A percentile compares a stretch with the other conserved stretches of the same genome.
Evolutionary conservation across 1,140 invertebrate genomes (phyloP).

Genomic region (Brachionus angularis): DNA sequence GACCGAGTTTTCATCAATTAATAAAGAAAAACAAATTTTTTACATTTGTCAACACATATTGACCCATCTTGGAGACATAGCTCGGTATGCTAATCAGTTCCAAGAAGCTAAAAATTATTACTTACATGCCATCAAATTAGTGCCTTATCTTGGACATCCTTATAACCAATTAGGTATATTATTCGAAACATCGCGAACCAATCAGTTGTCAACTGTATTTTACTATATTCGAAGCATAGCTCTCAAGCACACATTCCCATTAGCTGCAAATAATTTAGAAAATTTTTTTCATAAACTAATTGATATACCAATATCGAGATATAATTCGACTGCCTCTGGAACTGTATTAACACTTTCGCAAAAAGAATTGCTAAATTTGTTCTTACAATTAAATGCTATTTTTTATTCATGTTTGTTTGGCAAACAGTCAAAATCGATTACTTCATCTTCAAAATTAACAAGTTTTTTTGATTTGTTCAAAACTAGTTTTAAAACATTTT

Average conservation of each 20-base stretch:
- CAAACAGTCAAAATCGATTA: conserved; percentile 17
- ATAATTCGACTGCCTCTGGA: not conserved
- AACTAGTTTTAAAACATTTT: not conserved
- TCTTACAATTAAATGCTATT: conserved; percentile 19
- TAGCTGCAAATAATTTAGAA: conserved; percentile 38
- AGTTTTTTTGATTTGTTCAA: conserved; percentile 29
- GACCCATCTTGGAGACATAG: conserved; percentile 35
- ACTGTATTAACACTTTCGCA: conserved; percentile 32
- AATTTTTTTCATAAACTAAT: conserved; percentile 39
- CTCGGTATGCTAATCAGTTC: conserved; percentile 24
- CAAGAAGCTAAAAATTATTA: conserved; percentile 33
- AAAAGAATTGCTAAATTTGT: conserved; percentile 22
- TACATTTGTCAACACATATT: conserved; percentile 34
- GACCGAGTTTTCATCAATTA: too few species aligned
- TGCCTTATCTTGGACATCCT: conserved; percentile 36
- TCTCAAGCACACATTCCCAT: conserved; percentile 13
- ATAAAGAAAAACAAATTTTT: conserved; percentile 16
- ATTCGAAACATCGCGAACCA: conserved; percentile 11
- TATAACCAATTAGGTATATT: conserved; percentile 44
- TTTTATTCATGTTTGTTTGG: not conserved
- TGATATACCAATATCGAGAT: conserved; percentile 13
- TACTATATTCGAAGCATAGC: conserved; percentile 40
- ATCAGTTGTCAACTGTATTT: conserved; percentile 21
- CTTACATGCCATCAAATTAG: conserved; percentile 28
- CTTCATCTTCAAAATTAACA: not conserved